Percentiles rank a stretch among this genome's conserved stretches.
Conservation (phyloP, 2,113 vertebrate species). For the Tragelaphus imberbis region DNA sequence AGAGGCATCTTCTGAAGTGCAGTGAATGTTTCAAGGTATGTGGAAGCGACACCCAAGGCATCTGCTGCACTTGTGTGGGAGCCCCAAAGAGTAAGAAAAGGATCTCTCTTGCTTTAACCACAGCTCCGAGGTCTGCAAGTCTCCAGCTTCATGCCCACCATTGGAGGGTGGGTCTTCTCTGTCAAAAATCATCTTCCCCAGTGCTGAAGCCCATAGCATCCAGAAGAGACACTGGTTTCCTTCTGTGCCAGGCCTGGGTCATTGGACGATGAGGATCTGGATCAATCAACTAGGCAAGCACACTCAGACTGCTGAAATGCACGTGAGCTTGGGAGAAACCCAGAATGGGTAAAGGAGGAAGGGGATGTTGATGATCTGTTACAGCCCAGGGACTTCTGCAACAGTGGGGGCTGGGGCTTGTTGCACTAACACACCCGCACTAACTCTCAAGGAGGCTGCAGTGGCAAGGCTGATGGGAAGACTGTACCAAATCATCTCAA, state of each 20-base stretch:
- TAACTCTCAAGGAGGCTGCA: neutral
- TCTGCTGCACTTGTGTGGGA: neutral
- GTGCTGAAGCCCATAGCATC: neutral
- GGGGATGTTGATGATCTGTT: neutral
- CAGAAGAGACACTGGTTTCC: neutral
- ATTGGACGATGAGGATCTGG: neutral
- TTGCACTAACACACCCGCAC: neutral
- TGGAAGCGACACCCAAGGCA: neutral
- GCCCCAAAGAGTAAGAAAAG: neutral
- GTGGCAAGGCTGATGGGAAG: neutral
- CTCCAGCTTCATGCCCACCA: neutral
- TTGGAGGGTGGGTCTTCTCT: neutral
- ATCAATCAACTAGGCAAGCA: neutral
- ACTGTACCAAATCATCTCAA: neutral
- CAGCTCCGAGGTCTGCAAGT: neutral
- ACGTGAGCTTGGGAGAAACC: neutral
- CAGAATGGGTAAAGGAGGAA: neutral
- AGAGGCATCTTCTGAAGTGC: neutral
- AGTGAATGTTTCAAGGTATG: rapidly evolving
- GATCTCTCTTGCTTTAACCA: neutral
- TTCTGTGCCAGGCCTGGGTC: neutral
- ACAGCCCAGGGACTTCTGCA: neutral
- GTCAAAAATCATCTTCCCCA: neutral
- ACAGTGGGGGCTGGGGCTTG: no score
- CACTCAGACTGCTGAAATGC: neutral